phyloP scores from a whole-genome alignment of 2,113 vertebrate species.

The Elephantulus edwardii region DNA sequence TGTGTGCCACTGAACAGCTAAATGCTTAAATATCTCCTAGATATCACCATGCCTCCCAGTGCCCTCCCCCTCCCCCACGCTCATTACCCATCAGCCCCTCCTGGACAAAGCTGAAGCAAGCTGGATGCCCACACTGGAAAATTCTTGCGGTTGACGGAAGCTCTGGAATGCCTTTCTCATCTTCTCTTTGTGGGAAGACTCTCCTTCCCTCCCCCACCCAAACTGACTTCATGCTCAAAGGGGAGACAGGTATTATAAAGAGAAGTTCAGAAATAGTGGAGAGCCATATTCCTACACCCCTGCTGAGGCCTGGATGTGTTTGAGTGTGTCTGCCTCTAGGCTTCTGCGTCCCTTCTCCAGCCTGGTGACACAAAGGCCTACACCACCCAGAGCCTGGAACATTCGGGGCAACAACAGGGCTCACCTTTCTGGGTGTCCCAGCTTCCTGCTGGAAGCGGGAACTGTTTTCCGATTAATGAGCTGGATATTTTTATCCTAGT shows the following conservation, averaged over 20 bases:
- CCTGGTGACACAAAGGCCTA: not conserved
- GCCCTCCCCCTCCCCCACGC: not conserved
- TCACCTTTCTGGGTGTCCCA: not conserved
- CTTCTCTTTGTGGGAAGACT: not conserved
- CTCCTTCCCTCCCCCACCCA: not conserved
- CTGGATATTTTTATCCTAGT: constrained; percentile 70
- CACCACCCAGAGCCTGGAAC: not conserved
- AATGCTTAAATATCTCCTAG: not conserved
- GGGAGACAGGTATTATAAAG: not conserved
- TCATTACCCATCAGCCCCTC: not conserved
- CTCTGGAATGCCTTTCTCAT: not conserved
- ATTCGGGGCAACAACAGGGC: not conserved
- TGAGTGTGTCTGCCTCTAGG: not conserved
- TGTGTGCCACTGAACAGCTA: not conserved
- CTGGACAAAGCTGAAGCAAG: not conserved
- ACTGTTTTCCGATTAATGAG: constrained; percentile 31
- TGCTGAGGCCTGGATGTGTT: too few relatives aligned
- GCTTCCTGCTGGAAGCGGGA: not conserved
- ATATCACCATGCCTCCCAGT: not conserved
- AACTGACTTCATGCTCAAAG: not conserved
- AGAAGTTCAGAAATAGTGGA: not conserved
- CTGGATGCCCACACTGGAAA: not conserved
- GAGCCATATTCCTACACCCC: not conserved
- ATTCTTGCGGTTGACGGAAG: not conserved
- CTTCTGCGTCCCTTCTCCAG: not conserved